These are phyloP conservation scores for Melanocharis versteri DNA, from an alignment of 2,113 vertebrate species.

Conservation along the genomic window DNA sequence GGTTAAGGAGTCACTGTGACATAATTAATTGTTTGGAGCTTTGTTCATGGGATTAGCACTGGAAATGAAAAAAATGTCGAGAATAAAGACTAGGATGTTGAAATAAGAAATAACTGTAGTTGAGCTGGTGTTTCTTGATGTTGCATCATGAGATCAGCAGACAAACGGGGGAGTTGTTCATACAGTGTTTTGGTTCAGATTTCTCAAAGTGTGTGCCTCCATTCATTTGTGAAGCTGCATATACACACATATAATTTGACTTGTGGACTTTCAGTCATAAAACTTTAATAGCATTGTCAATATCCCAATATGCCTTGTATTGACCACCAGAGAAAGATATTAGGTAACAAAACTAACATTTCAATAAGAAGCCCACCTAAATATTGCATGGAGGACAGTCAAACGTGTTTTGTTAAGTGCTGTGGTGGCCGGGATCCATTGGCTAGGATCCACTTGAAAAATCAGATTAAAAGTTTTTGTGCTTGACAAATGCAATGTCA, in stretches of 20 bases:
- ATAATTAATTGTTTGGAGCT: background rate
- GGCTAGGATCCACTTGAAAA: constrained; percentile 36
- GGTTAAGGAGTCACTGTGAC: background rate
- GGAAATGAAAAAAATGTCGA: background rate
- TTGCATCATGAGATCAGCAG: background rate
- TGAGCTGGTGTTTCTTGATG: background rate
- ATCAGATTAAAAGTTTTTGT: constrained; percentile 51
- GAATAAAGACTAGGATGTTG: background rate
- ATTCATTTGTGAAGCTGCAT: background rate
- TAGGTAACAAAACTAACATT: background rate
- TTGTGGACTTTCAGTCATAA: background rate
- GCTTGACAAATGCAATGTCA: constrained; percentile 12
- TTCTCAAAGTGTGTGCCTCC: background rate
- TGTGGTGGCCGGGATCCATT: constrained; percentile 46
- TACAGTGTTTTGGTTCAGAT: background rate
- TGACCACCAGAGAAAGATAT: background rate
- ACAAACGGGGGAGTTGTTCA: background rate
- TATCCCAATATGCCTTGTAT: background rate
- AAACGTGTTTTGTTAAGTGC: constrained; percentile 38
- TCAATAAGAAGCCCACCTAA: background rate
- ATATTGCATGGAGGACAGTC: constrained; percentile 14
- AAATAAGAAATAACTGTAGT: background rate
- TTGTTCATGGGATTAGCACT: background rate
- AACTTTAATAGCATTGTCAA: background rate
- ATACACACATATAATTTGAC: background rate